Base-by-base conservation (phyloP, 2,888 invertebrate genomes). In the Hirtodrosophila confusa region DNA sequence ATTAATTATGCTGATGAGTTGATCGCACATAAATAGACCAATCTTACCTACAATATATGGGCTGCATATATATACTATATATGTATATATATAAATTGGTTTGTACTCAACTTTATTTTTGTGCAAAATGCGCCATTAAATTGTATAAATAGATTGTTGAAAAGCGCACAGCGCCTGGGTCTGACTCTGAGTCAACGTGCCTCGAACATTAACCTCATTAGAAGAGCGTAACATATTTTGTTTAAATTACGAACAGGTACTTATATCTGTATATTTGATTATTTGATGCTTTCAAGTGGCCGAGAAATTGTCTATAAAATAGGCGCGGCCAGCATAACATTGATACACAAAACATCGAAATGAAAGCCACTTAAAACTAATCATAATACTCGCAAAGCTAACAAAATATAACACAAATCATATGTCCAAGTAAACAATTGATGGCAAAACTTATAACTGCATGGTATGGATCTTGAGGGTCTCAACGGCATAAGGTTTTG, bases 101-200 rank as follows among this genome's bases (percentile, higher is more conserved):
- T 70, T 50, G 78, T 77, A 86, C 73, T 80, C 57, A 57, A 65
- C 48, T 65, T 88, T 88, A 83, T 83, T 86, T 86, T 84, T 71
- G 80, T 88, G 80, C 86, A 87, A 84, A 83, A 85, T 87, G 86
- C 86, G 88, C 88, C 86, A 88, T 87, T 85, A 85, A 84, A 67
- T 69, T 48, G 29, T 87, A 84, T 71, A 78, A 87, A 84, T 87
- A 83, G 87, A 86, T 51, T 39, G 63, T 29, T 69, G 76, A 79
- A 72, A 75, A 68, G 66, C 86, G 67, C 75, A 83, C 69, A 70
- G 51, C 61, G 45, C n/a, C 29, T 54, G 66, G 27, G 39, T 47
- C 65, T 86, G 88, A 84, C 67, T 84, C 84, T 86, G 88, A 84
- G 69, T 84, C 84, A 84, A 77, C 77, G 58, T 65, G 79, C 64